Conservation (phyloP, 2,888 invertebrate species). For the Caenorhabditis sp. region DNA sequence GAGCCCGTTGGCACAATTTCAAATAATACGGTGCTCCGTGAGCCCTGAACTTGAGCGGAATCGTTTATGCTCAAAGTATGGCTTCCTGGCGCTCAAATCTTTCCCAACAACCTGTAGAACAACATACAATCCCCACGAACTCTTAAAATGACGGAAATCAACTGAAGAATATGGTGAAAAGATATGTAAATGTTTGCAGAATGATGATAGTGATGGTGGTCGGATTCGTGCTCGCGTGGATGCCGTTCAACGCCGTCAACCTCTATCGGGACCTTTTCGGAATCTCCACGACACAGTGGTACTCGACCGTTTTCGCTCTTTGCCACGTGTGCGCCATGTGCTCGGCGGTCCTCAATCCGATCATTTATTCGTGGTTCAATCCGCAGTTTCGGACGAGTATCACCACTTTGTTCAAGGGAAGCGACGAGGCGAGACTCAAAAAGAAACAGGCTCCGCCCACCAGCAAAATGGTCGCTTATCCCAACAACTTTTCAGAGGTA, state of each 20-base stretch:
- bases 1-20: no score
- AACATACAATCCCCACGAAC: no score
- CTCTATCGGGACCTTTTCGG: slow-evolving; percentile 74
- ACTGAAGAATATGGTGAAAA: no score
- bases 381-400: slow-evolving; percentile 73
- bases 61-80: no score
- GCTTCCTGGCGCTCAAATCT: no score
- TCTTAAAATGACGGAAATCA: neutral
- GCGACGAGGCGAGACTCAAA: slow-evolving; percentile 12
- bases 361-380: slow-evolving; percentile 78
- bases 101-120: no score
- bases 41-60: no score
- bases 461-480: slow-evolving; percentile 47
- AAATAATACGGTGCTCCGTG: no score
- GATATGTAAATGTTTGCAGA: slow-evolving; percentile 64
- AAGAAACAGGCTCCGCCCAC: slow-evolving; percentile 17
- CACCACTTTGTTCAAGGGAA: slow-evolving; percentile 51
- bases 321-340: slow-evolving; percentile 77
- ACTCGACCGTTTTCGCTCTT: slow-evolving; percentile 70
- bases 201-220: slow-evolving; percentile 78
- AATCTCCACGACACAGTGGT: slow-evolving; percentile 53
- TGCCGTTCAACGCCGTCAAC: slow-evolving; percentile 77
- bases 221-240: slow-evolving; percentile 76
- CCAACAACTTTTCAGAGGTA: slow-evolving; percentile 43
- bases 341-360: slow-evolving; percentile 75